Evolutionary conservation across 2,888 invertebrate species (phyloP), one percentile per base, ranked within the genome.

Genomic region (Cancer borealis): DNA sequence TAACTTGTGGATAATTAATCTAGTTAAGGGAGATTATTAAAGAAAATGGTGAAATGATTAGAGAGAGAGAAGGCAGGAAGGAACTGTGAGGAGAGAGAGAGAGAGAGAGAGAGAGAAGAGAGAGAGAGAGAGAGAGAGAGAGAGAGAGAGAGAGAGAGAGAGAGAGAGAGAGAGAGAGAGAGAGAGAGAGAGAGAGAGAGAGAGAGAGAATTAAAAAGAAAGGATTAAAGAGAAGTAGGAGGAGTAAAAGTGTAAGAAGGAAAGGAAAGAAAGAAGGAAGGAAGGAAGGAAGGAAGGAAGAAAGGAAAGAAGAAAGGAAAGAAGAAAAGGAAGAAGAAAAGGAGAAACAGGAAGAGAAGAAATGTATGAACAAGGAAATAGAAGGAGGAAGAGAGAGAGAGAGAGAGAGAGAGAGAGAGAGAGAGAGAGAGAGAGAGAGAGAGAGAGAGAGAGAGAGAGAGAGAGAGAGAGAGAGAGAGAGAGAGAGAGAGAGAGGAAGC

Each of bases 381-480:
- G 49, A 79, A 30, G 30, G 88, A 88, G 49, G 26, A n/a, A 88
- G 46, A 47, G 12, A 47, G 8, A 21, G 46, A 8, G 12, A 12
- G 17, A 17, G 45, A 49, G n/a, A 88, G 88, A 26, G 47, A 45
- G 14, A 14, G 12, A 47, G 8, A 21, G 46, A 8, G 12, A 12
- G 17, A 49, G 47, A 17, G 0, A 88, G n/a, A 46, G 26, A 46
- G 26, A 30, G 26, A n/a, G 26, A 30, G 26, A 88, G 49, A 46
- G 88, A 47, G 49, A 49, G 47, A 26, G 47, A 46, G 26, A n/a
- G 49, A 49, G 47, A 47, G 49, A 49, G 88, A 88, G 88, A 46
- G 88, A 47, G 49, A 88, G 49, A 79, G 79, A 79, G 49, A 79
- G 79, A 79, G 88, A 88, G 49, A 49, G 46, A 88, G 46, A 47